Evolutionary conservation across 2,797 vertebrate genomes (phyloP).

Genomic region (Echiichthys vipera): DNA sequence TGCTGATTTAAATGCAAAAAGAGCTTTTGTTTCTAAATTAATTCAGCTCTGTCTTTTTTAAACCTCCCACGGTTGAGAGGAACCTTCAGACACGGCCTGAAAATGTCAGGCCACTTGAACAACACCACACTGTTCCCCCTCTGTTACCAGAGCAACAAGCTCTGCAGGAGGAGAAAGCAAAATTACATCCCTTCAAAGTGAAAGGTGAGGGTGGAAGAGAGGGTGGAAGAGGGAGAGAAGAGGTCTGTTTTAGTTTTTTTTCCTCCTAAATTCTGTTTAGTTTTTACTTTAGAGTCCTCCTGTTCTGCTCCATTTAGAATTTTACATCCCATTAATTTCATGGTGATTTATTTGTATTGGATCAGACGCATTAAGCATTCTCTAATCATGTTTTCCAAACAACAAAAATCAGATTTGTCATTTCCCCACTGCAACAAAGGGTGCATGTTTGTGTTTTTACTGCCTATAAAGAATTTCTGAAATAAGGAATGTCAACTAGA

Average conservation of each 20-base stretch:
- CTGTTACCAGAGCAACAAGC: conserved; percentile 78
- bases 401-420: conserved; percentile 35
- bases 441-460: conserved; percentile 32
- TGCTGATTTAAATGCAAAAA: conserved; percentile 17
- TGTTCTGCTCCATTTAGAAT: conserved; percentile 30
- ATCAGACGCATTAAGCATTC: conserved; percentile 13
- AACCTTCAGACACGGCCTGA: conserved; percentile 70
- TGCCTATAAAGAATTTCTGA: conserved; percentile 40
- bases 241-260: not conserved
- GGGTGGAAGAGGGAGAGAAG: not conserved
- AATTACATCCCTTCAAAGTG: conserved; percentile 66
- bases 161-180: conserved; percentile 69
- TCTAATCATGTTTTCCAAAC: conserved; percentile 46
- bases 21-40: conserved; percentile 36
- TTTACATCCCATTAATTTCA: conserved; percentile 44
- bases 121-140: conserved; percentile 63
- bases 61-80: conserved; percentile 52
- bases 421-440: not conserved
- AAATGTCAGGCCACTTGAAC: conserved; percentile 76
- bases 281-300: conserved; percentile 26
- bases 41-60: conserved; percentile 36
- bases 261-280: conserved; percentile 1
- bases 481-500: conserved; percentile 54
- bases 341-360: conserved; percentile 44
- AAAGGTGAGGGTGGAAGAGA: conserved; percentile 24